phyloP scores from a whole-genome alignment of 1,140 invertebrate genomes.

The Aphis craccivora region DNA sequence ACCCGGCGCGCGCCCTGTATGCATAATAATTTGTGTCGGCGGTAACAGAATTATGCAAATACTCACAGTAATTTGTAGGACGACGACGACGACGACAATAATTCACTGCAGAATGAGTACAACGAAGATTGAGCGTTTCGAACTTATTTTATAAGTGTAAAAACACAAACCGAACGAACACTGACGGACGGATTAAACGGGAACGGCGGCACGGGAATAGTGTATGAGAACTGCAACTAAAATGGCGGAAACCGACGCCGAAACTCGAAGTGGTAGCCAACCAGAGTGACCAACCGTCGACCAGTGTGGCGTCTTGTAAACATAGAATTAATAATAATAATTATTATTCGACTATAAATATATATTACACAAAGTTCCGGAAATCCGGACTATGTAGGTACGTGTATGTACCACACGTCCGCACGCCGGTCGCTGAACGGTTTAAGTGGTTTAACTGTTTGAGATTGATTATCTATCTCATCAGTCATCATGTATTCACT shows the following conservation, averaged over 20 bases:
- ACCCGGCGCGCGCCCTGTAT: neutral
- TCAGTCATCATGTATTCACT: no score
- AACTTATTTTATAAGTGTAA: neutral
- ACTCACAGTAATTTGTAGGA: neutral
- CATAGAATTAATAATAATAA: no score
- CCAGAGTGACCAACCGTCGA: constrained; percentile 22
- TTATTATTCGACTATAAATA: no score
- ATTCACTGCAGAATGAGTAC: neutral
- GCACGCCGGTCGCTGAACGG: no score
- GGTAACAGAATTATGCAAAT: neutral
- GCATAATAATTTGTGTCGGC: neutral
- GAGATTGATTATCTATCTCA: no score
- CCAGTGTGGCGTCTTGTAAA: neutral
- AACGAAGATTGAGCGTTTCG: neutral
- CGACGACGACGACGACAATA: neutral
- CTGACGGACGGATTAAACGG: neutral
- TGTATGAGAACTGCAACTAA: constrained; percentile 31
- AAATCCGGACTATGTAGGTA: no score
- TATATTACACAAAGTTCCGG: no score
- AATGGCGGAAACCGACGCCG: constrained; percentile 57
- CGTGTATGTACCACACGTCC: no score
- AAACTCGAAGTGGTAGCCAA: neutral
- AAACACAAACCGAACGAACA: neutral
- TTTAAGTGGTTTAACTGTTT: no score
- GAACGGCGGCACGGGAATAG: neutral